A percentile compares a stretch with the other conserved stretches of the same genome.
Evolutionary conservation across 2,888 invertebrate species (phyloP).

Genomic region (Sinohyriopsis cumingii): DNA sequence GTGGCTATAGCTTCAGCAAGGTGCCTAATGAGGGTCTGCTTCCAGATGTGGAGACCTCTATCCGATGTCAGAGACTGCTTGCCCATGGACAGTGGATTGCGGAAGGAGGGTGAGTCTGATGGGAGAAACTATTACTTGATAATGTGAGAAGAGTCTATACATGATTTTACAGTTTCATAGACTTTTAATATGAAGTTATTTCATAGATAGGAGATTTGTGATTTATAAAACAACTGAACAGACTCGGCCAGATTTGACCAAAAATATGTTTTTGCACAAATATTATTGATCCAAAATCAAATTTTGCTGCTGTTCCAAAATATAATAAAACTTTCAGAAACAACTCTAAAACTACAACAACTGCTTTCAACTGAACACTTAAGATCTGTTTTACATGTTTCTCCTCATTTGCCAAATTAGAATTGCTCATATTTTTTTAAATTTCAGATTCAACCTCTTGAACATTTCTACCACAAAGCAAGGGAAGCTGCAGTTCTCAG

Average conservation of each 20-base stretch:
- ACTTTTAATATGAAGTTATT: no score
- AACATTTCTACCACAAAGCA: slow-evolving; percentile 42
- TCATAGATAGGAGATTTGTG: no score
- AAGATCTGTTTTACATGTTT: neutral
- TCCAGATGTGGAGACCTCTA: slow-evolving; percentile 57
- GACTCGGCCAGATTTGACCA: no score
- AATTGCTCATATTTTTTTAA: slow-evolving; percentile 1
- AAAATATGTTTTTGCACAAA: no score
- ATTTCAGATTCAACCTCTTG: slow-evolving; percentile 51
- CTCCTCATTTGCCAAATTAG: neutral
- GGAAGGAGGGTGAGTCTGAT: slow-evolving; percentile 51
- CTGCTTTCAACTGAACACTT: no score
- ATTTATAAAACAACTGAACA: no score
- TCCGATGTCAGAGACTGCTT: slow-evolving; percentile 68
- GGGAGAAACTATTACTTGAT: neutral
- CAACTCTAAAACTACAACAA: no score
- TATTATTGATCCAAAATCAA: no score
- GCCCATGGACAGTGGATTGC: slow-evolving; percentile 68
- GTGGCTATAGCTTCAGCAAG: slow-evolving; percentile 62
- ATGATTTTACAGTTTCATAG: no score
- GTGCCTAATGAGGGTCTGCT: slow-evolving; percentile 52
- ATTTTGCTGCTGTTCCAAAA: no score
- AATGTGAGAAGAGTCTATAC: no score
- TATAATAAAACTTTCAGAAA: no score
- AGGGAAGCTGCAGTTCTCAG: slow-evolving; percentile 50